Conservation (phyloP, 2,888 invertebrate species). For the Branchipolynoe longqiensis region DNA sequence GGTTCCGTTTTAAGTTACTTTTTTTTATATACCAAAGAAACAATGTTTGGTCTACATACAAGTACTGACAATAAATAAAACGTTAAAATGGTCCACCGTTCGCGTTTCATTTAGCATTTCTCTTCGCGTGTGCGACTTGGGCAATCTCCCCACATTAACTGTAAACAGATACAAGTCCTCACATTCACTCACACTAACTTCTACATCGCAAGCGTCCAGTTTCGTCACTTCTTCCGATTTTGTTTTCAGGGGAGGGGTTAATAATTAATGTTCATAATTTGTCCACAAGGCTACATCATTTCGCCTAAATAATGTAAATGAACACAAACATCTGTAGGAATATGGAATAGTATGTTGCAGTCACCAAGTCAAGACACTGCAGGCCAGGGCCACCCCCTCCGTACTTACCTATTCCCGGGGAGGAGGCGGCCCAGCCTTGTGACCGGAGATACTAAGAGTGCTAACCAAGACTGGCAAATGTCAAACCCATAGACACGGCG, state of each 20-base stretch:
- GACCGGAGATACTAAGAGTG: conserved; percentile 24
- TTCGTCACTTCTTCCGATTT: not conserved
- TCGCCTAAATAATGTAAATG: no score
- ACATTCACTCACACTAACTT: conserved; percentile 9
- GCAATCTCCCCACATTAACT: not conserved
- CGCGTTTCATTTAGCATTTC: not conserved
- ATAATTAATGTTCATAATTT: no score
- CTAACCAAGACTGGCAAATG: not conserved
- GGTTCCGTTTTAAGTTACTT: not conserved
- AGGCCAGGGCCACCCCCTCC: not conserved
- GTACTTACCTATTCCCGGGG: conserved; percentile 18
- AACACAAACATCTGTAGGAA: no score
- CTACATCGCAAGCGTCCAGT: not conserved
- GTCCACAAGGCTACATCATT: no score
- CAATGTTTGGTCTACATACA: conserved; percentile 21
- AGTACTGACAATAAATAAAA: conserved; percentile 52
- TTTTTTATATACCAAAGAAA: not conserved
- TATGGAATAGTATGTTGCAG: no score
- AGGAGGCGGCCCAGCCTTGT: not conserved
- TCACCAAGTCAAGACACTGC: not conserved
- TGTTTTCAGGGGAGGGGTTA: not conserved
- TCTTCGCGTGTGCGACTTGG: conserved; percentile 2
- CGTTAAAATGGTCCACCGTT: conserved; percentile 38
- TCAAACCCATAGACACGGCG: conserved; percentile 35
- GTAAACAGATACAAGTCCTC: conserved; percentile 14